Evolutionary conservation across 2,113 vertebrate genomes (phyloP), one percentile per base, ranked within the genome.

Genomic region (Seriola rivoliana): DNA sequence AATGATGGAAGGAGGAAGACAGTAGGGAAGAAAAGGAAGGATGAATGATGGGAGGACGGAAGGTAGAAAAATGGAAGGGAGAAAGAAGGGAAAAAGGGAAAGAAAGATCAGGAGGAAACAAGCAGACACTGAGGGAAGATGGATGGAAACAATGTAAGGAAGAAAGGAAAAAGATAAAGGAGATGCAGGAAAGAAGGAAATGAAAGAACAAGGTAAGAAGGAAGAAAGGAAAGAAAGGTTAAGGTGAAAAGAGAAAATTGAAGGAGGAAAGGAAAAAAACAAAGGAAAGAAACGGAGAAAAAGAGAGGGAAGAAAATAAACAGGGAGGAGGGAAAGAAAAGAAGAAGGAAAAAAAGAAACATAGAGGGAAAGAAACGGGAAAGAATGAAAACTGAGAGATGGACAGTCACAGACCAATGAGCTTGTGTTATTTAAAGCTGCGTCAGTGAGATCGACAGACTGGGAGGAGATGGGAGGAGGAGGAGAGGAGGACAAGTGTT

Each of bases 391-490:
- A 71, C 1, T 21, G 23, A 6, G 58, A 17, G 74, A 72, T 3
- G 19, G 52, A 78, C 59, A 66, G 73, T 81, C 44, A 52, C 17
- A 34, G 75, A 38, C 74, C 74, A 77, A 60, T 68, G 66, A 76
- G 77, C 71, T 65, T 50, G 83, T 81, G 82, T 88, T 93, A 90
- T 94, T 93, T 93, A 91, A 91, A 92, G 85, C 85, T 4, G 52
- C 80, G 87, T 92, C 90, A 82, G 76, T 48, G 77, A 78, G 84
- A 89, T 75, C 21, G 93, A 90, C 85, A 85, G 83, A 85, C 76
- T 44, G 89, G 76, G 80, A 86, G 76, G 86, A 72, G 83, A 71
- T 16, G 82, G 86, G 84, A 81, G 76, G 78, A 78, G 84, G 84
- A 85, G 80, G 80, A 85, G 87, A 83, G 85, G 85, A 82, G 80